phyloP scores from a whole-genome alignment of 1,140 invertebrate genomes.

The Cephus cinctus region DNA sequence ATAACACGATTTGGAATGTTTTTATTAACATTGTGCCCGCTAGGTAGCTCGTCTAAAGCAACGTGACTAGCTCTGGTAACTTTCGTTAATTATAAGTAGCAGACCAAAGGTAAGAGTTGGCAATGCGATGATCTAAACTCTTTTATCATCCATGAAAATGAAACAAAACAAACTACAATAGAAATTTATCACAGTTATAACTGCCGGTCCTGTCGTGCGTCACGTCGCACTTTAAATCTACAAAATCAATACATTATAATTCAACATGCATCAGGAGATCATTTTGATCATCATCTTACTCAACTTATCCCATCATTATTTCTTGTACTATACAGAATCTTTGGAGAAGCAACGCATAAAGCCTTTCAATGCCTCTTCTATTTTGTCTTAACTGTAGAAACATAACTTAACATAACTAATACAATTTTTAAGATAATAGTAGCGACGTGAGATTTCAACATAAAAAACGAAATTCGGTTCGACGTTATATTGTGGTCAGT shows the following conservation, averaged over 20 bases:
- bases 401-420: too few species aligned
- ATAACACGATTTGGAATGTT: slow-evolving; percentile 21
- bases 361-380: background rate
- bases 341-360: slow-evolving; percentile 12
- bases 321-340: slow-evolving; percentile 16
- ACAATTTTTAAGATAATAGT: too few species aligned
- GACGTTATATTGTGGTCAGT: too few species aligned
- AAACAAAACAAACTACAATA: slow-evolving; percentile 21
- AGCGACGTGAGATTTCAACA: too few species aligned
- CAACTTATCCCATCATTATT: background rate
- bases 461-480: too few species aligned
- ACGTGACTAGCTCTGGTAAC: slow-evolving; percentile 19
- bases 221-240: slow-evolving; percentile 6
- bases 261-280: background rate
- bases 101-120: slow-evolving; percentile 5
- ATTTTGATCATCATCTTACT: background rate
- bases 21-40: slow-evolving; percentile 7
- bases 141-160: slow-evolving; percentile 6
- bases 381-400: background rate
- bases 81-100: slow-evolving; percentile 18
- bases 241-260: slow-evolving; percentile 9
- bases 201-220: slow-evolving; percentile 31
- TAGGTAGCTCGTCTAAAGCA: slow-evolving; percentile 16
- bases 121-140: background rate
- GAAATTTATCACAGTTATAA: slow-evolving; percentile 49